These are phyloP conservation scores for Marmota monax DNA, from an alignment of 2,113 vertebrate genomes.

Conservation along the genomic window DNA sequence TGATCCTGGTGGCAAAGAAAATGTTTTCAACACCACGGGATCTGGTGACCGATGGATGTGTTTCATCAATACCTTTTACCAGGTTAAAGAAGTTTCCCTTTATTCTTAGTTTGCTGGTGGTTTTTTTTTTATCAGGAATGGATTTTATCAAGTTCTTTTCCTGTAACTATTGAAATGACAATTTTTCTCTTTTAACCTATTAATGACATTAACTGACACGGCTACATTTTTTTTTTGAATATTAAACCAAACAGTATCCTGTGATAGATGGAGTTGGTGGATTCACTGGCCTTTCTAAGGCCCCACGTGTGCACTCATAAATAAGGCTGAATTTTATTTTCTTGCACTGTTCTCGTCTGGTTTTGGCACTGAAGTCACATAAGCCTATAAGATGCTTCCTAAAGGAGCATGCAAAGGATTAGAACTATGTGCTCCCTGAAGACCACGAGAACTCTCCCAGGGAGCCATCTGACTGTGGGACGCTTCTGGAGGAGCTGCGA, in stretches of 20 bases:
- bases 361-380: neutral
- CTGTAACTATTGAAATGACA: neutral
- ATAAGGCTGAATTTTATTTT: conserved; percentile 14
- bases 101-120: neutral
- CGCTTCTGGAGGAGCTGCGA: neutral
- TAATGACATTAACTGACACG: neutral
- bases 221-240: neutral
- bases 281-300: neutral
- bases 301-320: conserved; percentile 11
- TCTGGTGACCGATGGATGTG: neutral
- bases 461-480: neutral
- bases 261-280: neutral
- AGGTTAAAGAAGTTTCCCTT: neutral
- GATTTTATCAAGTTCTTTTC: conserved; percentile 52
- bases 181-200: conserved; percentile 24
- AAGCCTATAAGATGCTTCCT: conserved; percentile 28
- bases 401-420: neutral
- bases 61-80: conserved; percentile 46
- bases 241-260: conserved; percentile 31
- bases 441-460: neutral
- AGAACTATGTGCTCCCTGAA: neutral
- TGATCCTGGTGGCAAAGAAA: neutral
- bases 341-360: conserved; percentile 22
- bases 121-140: neutral
- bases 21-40: neutral